phyloP scores from a whole-genome alignment of 2,888 invertebrate species.

The Chromoteleia sp. region DNA sequence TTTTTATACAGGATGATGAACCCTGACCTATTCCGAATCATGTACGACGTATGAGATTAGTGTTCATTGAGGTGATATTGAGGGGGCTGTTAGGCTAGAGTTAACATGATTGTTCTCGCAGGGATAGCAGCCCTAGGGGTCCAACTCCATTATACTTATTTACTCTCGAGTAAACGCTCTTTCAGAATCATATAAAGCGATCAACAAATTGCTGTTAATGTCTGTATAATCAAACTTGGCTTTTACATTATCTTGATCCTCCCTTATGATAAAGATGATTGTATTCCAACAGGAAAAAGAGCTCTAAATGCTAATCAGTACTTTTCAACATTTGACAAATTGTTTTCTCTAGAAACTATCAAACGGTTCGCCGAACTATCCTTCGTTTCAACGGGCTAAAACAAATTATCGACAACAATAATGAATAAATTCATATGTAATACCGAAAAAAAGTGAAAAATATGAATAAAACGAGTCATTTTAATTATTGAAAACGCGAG shows the following conservation, averaged over 20 bases:
- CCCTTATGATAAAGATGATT: slow-evolving; percentile 55
- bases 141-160: slow-evolving; percentile 78
- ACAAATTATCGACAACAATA: slow-evolving; percentile 4
- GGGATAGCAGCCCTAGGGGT: slow-evolving; percentile 76
- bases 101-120: slow-evolving; percentile 78
- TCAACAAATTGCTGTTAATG: slow-evolving; percentile 71
- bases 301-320: slow-evolving; percentile 29
- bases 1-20: slow-evolving; percentile 53
- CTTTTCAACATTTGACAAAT: slow-evolving; percentile 29
- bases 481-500: slow-evolving; percentile 65
- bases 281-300: slow-evolving; percentile 20
- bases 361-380: too few species aligned
- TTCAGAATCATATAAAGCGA: slow-evolving; percentile 66
- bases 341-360: slow-evolving; percentile 26
- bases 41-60: slow-evolving; percentile 78
- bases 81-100: slow-evolving; percentile 72
- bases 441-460: slow-evolving; percentile 25
- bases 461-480: slow-evolving; percentile 58
- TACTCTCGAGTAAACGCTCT: slow-evolving; percentile 74
- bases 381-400: too few species aligned
- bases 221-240: slow-evolving; percentile 68
- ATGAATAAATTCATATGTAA: slow-evolving; percentile 8
- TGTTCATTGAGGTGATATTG: slow-evolving; percentile 79
- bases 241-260: slow-evolving; percentile 57
- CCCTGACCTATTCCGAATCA: slow-evolving; percentile 72